phyloP scores from a whole-genome alignment of 1,140 invertebrate species.

The Neomicropteryx cornuta region DNA sequence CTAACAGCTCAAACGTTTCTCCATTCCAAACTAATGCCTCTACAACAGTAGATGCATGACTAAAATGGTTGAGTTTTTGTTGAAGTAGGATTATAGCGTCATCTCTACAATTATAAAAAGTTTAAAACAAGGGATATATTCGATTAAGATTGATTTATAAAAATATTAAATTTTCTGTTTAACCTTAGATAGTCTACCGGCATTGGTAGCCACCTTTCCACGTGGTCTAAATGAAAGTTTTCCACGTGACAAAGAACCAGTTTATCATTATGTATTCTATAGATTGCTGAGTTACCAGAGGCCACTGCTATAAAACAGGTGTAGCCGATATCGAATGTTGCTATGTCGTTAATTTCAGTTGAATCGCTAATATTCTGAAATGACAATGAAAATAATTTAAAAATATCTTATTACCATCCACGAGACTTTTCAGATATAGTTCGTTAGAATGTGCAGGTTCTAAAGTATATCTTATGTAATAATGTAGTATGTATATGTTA shows the following conservation, averaged over 20 bases:
- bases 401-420: too few relatives aligned
- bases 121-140: too few relatives aligned
- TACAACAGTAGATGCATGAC: constrained; percentile 27
- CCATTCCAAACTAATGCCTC: constrained; percentile 39
- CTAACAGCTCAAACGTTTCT: constrained; percentile 25
- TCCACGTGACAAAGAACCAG: constrained; percentile 8
- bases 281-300: constrained; percentile 10
- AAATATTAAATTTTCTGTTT: too few relatives aligned
- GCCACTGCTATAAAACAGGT: constrained; percentile 12
- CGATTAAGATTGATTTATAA: too few relatives aligned
- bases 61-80: constrained; percentile 28
- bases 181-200: constrained; percentile 13
- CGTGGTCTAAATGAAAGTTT: constrained; percentile 12
- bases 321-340: constrained; percentile 9
- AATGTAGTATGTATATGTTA: too few relatives aligned
- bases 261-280: constrained; percentile 9
- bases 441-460: too few relatives aligned
- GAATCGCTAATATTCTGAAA: constrained; percentile 13
- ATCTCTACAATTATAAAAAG: too few relatives aligned
- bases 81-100: constrained; percentile 39
- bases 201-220: constrained; percentile 13
- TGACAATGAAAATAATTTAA: too few relatives aligned
- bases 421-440: too few relatives aligned
- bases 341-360: constrained; percentile 8
- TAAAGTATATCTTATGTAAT: too few relatives aligned